Percentiles rank a stretch among this genome's conserved stretches.
Conservation (phyloP, 1,140 invertebrate species). For the Halictus rubicundus region DNA sequence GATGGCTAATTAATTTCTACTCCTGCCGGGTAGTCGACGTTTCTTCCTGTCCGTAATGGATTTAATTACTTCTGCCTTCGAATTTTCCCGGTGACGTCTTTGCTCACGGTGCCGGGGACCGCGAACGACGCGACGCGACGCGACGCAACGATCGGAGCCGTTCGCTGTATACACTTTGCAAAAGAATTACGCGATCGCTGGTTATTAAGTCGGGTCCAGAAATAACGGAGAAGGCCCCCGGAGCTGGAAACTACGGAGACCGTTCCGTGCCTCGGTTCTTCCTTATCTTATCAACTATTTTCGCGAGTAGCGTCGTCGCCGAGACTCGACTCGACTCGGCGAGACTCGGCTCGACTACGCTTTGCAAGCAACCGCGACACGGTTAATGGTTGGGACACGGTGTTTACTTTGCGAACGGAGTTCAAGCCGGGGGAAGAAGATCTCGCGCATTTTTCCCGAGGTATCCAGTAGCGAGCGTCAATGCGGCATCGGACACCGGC, state of each 20-base stretch:
- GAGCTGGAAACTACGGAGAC: neutral
- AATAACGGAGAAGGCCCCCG: neutral
- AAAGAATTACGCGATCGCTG: neutral
- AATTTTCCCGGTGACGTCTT: neutral
- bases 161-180: neutral
- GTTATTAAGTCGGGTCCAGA: neutral
- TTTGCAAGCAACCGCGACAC: neutral
- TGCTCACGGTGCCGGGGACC: neutral
- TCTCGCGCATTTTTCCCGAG: neutral
- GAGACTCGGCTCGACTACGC: too few relatives aligned
- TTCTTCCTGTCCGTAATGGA: conserved; percentile 23
- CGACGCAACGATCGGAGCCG: neutral
- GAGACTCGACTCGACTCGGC: too few relatives aligned
- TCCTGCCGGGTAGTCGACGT: conserved; percentile 1
- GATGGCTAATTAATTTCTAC: conserved; percentile 56
- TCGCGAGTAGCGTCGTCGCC: too few relatives aligned
- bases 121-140: neutral
- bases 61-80: conserved; percentile 21
- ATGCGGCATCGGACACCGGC: conserved; percentile 67
- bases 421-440: neutral
- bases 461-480: conserved; percentile 70
- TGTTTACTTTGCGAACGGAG: neutral
- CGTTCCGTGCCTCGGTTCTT: neutral
- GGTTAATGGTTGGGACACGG: neutral
- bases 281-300: conserved; percentile 36